Percentiles rank a stretch among this genome's conserved stretches.
Conservation (phyloP, 1,140 invertebrate genomes). For the Sipha flava region DNA sequence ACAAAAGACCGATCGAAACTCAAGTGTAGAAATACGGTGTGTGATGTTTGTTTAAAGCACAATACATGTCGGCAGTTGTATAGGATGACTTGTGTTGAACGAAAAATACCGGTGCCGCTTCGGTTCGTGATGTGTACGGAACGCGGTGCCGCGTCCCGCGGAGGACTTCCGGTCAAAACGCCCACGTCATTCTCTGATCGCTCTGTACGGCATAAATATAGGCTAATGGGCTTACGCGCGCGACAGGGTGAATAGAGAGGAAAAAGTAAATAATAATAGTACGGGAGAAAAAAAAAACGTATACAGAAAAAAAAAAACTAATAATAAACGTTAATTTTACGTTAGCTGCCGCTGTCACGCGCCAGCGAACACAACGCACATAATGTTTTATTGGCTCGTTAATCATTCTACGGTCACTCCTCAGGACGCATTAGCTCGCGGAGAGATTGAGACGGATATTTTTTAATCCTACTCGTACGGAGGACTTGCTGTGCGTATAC, state of each 20-base stretch:
- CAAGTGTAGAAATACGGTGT: background rate
- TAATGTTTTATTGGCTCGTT: background rate
- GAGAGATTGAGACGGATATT: background rate
- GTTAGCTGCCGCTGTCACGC: background rate
- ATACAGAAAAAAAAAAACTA: slow-evolving; percentile 1
- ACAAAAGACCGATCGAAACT: background rate
- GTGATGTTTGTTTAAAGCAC: background rate
- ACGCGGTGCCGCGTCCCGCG: background rate
- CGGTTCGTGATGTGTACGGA: background rate
- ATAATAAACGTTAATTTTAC: slow-evolving; percentile 8
- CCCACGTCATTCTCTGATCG: slow-evolving; percentile 7
- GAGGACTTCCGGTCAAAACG: slow-evolving; percentile 16
- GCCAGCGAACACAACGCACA: background rate
- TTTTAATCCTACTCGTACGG: background rate
- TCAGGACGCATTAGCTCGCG: too few relatives aligned
- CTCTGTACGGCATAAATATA: background rate
- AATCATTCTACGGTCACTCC: background rate
- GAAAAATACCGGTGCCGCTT: background rate
- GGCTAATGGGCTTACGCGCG: background rate
- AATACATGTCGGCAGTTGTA: background rate
- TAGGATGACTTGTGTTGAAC: background rate
- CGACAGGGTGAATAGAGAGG: background rate
- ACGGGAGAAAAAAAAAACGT: background rate
- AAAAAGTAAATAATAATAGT: background rate
- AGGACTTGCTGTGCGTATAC: background rate